phyloP scores from a whole-genome alignment of 2,113 vertebrate genomes.

The Solea solea region DNA sequence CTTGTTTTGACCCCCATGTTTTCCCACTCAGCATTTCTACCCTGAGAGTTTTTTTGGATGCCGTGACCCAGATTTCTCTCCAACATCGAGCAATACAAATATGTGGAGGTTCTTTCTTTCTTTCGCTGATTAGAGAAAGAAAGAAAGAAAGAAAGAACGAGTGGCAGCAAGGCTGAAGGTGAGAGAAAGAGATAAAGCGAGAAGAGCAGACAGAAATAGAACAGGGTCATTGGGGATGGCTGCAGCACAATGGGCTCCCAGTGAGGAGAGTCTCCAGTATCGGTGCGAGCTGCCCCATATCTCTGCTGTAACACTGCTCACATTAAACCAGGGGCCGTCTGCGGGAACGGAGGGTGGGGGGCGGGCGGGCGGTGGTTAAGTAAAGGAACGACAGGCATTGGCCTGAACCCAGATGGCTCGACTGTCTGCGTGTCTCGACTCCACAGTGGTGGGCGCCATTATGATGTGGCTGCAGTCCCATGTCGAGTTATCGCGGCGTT shows the following conservation, averaged over 20 bases:
- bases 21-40: conserved; percentile 40
- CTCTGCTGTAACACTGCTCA: conserved; percentile 25
- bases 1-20: conserved; percentile 15
- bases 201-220: conserved; percentile 57
- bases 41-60: conserved; percentile 27
- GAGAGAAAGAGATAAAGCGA: conserved; percentile 15
- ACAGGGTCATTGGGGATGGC: conserved; percentile 38
- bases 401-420: background rate
- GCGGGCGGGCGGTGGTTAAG: too few relatives aligned
- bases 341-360: background rate
- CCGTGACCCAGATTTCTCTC: conserved; percentile 52
- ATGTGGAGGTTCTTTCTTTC: too few relatives aligned
- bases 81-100: conserved; percentile 18
- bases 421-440: background rate
- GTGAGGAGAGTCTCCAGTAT: conserved; percentile 37
- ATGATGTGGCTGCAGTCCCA: background rate
- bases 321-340: conserved; percentile 25
- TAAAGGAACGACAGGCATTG: background rate
- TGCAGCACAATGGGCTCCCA: conserved; percentile 52
- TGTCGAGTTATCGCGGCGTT: background rate
- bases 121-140: conserved; percentile 2
- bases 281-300: conserved; percentile 24
- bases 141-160: conserved; percentile 7
- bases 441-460: background rate
- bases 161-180: background rate